Evolutionary conservation across 2,888 invertebrate species (phyloP), one percentile per base, ranked within the genome.

Genomic region (Ditula angustiorana): DNA sequence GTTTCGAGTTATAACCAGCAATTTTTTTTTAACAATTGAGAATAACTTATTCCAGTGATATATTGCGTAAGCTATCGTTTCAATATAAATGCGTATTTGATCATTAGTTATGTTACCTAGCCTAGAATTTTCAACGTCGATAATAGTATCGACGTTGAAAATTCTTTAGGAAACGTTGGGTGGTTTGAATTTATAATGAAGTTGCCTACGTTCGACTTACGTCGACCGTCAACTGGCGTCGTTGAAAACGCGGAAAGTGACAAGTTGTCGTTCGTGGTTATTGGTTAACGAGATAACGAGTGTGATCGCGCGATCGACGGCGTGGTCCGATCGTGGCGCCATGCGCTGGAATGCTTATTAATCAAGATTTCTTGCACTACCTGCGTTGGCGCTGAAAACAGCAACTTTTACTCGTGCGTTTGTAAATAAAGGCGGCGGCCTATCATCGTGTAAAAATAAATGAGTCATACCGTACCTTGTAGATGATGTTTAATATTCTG

Each of bases 311-410:
- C 69, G 68, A 73, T 72, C 41, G 41, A 7, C 19, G 19, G 41
- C 7, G 71, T 76, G 74, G 70, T 71, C 74, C 63, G 71, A 73
- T 73, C 68, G 65, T 81, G 81, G 80, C 82, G 82, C 83, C 82
- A 78, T 71, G 68, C 47, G 66, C 69, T 67, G 71, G 79, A 80
- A 76, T 79, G 71, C 74, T 72, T 70, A 72, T 75, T 72, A 71
- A 59, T 58, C 64, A 46, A 44, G 52, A 53, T 58, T 46, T 59
- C 64, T 58, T 44, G 44, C 26, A 44, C 55, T 35, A 35, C 28
- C 46, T 57, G 56, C 62, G 49, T 50, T 37, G 53, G 46, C 69
- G 71, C 71, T 77, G 73, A 73, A 70, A 73, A 77, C 76, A 78
- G 71, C 69, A 60, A 67, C 63, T 67, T 67, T 64, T 67, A 61